phyloP scores from a whole-genome alignment of 2,888 invertebrate species.

The Odiellus spinosus region DNA sequence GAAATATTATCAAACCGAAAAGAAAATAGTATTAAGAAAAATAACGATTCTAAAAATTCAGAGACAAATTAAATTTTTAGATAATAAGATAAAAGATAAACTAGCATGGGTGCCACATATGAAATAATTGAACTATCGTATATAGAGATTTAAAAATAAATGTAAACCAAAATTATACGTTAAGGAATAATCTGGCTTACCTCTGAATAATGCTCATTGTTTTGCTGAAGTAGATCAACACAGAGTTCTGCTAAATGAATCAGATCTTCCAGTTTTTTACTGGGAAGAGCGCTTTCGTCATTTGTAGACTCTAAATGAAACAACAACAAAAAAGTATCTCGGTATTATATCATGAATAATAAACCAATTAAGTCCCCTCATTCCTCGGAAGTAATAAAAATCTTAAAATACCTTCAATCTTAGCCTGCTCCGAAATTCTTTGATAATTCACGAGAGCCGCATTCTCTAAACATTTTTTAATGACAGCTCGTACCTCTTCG shows the following conservation, averaged over 20 bases:
- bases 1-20: no score
- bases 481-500: constrained; percentile 88
- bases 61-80: no score
- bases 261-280: constrained; percentile 85
- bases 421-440: constrained; percentile 85
- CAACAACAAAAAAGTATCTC: constrained; percentile 1
- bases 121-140: no score
- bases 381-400: neutral
- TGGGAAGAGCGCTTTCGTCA: constrained; percentile 43
- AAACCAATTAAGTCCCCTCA: neutral
- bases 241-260: constrained; percentile 94
- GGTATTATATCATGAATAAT: neutral
- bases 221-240: constrained; percentile 95
- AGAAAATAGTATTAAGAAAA: no score
- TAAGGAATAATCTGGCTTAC: constrained; percentile 50
- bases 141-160: no score
- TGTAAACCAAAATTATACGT: no score
- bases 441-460: constrained; percentile 96
- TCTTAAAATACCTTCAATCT: constrained; percentile 68
- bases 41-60: no score
- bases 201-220: constrained; percentile 99
- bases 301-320: constrained; percentile 9
- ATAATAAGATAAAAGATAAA: no score
- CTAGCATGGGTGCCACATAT: no score
- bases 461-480: constrained; percentile 91